Evolutionary conservation across 2,888 invertebrate genomes (phyloP).

Genomic region (Rhaphigaster nebulosa): DNA sequence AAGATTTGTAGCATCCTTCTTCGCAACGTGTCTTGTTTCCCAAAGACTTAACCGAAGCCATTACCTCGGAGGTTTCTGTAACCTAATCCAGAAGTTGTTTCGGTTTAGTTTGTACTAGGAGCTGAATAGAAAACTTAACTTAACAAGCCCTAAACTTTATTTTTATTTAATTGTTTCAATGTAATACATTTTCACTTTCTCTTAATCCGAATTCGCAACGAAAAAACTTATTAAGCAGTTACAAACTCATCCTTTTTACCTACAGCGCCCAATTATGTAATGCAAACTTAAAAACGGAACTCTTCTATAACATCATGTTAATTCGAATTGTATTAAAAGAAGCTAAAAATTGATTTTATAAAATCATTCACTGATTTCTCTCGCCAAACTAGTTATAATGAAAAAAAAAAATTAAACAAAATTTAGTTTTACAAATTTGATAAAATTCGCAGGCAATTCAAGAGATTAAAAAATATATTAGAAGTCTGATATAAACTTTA

Average conservation of each 20-base stretch:
- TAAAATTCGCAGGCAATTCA: background rate
- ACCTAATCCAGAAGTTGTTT: constrained; percentile 15
- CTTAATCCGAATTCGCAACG: background rate
- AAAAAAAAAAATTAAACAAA: too few relatives aligned
- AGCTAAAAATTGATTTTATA: too few relatives aligned
- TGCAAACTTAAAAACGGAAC: too few relatives aligned
- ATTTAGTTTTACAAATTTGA: background rate
- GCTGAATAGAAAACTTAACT: background rate
- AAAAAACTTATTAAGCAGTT: too few relatives aligned
- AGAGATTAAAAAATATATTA: background rate
- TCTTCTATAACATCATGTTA: too few relatives aligned
- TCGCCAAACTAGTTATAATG: too few relatives aligned
- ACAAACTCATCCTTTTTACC: too few relatives aligned
- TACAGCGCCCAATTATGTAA: too few relatives aligned
- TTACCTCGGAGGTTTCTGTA: background rate
- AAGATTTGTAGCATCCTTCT: background rate
- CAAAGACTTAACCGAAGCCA: background rate
- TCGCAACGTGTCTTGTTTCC: background rate
- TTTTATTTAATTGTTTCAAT: background rate
- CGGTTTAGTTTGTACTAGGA: background rate
- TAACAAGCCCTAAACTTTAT: background rate
- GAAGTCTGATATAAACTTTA: background rate
- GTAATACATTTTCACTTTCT: background rate
- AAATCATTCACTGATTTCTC: too few relatives aligned
- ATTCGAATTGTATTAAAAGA: too few relatives aligned